Conservation (phyloP, 2,113 vertebrate genomes). For the Oncorhynchus nerka region DNA sequence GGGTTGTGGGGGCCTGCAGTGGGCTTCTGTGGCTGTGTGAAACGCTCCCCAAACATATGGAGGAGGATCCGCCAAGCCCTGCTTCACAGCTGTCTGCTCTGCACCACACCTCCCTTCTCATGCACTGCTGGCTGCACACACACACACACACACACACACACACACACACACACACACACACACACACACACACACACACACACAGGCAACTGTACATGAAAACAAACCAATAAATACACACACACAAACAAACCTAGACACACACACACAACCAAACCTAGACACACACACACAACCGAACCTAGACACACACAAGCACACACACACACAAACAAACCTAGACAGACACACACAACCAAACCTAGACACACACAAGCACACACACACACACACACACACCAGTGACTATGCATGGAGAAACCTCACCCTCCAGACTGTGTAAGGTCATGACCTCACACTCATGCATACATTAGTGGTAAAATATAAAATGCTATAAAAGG, state of each 20-base stretch:
- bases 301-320: no score
- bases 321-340: no score
- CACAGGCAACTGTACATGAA: not conserved
- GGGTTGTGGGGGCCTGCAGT: not conserved
- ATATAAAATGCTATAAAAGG: not conserved
- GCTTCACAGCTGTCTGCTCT: conserved; percentile 80
- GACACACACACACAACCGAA: no score
- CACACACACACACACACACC: not conserved
- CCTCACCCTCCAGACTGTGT: not conserved
- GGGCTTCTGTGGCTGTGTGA: conserved; percentile 65
- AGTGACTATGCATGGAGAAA: not conserved
- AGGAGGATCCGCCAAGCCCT: conserved; percentile 69
- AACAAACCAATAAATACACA: not conserved
- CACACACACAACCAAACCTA: no score
- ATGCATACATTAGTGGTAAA: not conserved
- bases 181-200: not conserved
- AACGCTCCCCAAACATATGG: conserved; percentile 76
- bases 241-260: not conserved
- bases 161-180: conserved; percentile 16
- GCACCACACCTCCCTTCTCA: conserved; percentile 60
- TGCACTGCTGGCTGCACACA: conserved; percentile 22
- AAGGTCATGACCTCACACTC: not conserved
- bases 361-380: no score
- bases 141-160: conserved; percentile 27
- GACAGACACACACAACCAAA: no score